Base-by-base conservation (phyloP, 2,113 vertebrate species). In the Clarias macrocephalus region DNA sequence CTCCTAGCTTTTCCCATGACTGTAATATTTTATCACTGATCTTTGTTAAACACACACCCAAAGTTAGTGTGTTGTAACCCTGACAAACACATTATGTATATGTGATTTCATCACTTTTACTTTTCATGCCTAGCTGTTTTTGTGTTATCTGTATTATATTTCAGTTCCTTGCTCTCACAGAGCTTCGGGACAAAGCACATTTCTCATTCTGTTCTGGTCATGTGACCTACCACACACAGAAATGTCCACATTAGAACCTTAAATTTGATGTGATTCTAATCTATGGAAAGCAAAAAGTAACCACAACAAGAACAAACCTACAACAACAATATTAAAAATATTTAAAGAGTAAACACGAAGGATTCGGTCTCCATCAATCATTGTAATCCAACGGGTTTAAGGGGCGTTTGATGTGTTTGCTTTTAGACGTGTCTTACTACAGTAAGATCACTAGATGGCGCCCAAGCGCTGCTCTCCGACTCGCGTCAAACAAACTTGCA, bases 391-490 rank as follows among this genome's bases (percentile, higher is more conserved):
- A 70, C 18, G 30, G 5, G 18, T 68, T 30, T 68, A 30, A 33
- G 68, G 66, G 33, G 28, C 5, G 1, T 42, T 48, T 37, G 18
- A 30, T 30, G 28, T 62, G 70, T 23, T 8, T 59, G 7, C 8
- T 30, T 10, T 59, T 30, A 56, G 16, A 11, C 7, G 23, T n/a
- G n/a, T 18, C 3, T 76, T 76, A 13, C 54, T 9, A 16, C 21
- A 16, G 52, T 57, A 57, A 59, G 37, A 33, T 30, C 89, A 42
- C 30, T 57, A 83, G 86, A 79, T 88, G 89, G 89, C 84, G 86
- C 80, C 89, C 79, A 80, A 81, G 80, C 48, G 59, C 75, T 82
- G 9, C 6, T 68, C 30, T 65, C 52, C 52, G 5, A 11, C 16
- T 59, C 9, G 4, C 42, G 11, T 23, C n/a, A 21, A 6, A 21